Percentiles rank a stretch among this genome's conserved stretches.
These are phyloP conservation scores for Furcula furcula DNA, from an alignment of 2,888 invertebrate species.

Conservation along the genomic window DNA sequence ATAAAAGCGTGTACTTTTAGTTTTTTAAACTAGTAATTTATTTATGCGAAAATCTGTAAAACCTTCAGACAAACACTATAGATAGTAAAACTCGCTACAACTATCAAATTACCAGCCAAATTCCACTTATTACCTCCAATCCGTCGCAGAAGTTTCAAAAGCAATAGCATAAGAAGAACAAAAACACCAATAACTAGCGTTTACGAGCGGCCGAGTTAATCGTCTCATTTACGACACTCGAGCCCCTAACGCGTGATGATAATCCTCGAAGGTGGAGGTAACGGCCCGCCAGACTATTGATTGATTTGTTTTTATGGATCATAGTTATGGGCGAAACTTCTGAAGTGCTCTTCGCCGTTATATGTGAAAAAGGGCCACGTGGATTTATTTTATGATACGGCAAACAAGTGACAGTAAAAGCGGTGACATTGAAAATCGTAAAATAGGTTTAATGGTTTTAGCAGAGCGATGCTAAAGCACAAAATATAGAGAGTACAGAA, in stretches of 20 bases:
- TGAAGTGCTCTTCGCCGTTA: constrained; percentile 9
- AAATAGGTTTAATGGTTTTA: too few species aligned
- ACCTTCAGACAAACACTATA: too few species aligned
- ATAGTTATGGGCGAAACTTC: constrained; percentile 27
- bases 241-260: constrained; percentile 17
- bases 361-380: not conserved
- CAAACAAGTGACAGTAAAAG: too few species aligned
- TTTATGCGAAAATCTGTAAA: too few species aligned
- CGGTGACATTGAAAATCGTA: too few species aligned
- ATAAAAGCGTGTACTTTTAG: too few species aligned
- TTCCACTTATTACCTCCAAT: constrained; percentile 2
- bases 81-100: too few species aligned
- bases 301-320: constrained; percentile 50
- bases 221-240: constrained; percentile 57
- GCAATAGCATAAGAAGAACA: constrained; percentile 4
- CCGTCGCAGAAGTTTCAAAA: constrained; percentile 7
- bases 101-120: too few species aligned
- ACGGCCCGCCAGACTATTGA: constrained; percentile 41
- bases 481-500: too few species aligned
- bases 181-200: constrained; percentile 29
- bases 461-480: too few species aligned
- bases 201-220: constrained; percentile 53
- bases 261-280: constrained; percentile 30
- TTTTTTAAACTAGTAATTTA: too few species aligned
- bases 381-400: too few species aligned